phyloP scores from a whole-genome alignment of 2,113 vertebrate species.

The Vulpes ferrilata region DNA sequence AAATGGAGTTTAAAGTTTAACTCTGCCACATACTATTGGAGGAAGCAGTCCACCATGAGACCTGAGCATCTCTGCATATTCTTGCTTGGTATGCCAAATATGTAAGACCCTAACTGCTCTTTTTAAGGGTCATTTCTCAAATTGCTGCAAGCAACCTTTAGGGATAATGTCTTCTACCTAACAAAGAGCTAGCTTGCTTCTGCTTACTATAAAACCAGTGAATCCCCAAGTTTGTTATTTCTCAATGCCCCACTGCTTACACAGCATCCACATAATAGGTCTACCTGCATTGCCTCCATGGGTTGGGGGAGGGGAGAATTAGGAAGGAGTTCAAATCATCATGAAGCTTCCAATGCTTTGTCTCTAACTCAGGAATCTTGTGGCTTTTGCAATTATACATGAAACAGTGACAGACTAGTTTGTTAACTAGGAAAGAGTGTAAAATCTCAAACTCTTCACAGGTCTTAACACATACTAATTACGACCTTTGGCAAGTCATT shows the following conservation, averaged over 20 bases:
- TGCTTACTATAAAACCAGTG: neutral
- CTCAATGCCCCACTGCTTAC: neutral
- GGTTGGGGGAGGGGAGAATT: neutral
- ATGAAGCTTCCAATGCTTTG: neutral
- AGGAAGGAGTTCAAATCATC: neutral
- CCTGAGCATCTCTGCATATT: neutral
- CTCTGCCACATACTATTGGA: neutral
- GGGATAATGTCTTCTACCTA: neutral
- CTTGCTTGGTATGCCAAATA: neutral
- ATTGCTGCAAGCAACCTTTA: neutral
- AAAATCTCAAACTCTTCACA: neutral
- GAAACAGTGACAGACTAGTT: neutral
- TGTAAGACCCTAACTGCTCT: neutral
- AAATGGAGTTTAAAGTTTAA: neutral
- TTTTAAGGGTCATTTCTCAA: neutral
- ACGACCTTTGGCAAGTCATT: neutral
- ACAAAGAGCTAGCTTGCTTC: neutral
- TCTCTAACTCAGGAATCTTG: neutral
- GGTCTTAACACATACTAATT: slow-evolving; percentile 13
- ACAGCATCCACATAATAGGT: neutral
- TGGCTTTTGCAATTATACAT: neutral
- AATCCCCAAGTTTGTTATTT: neutral
- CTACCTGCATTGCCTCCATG: neutral
- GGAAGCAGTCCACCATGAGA: neutral
- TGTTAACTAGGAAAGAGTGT: neutral